Conservation (phyloP, 2,888 invertebrate genomes). For the Troides helena region DNA sequence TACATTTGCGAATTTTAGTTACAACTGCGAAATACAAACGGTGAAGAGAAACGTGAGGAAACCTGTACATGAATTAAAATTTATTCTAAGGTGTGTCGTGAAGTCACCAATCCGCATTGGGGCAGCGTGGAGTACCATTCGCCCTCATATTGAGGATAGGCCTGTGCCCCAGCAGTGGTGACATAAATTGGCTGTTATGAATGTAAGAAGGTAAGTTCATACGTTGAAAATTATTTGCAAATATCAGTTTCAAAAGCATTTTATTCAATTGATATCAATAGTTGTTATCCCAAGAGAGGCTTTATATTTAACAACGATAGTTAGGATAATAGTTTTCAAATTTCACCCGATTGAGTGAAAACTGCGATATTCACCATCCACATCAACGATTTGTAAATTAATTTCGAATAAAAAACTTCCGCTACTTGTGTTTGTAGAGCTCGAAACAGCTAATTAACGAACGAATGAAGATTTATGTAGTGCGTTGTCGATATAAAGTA, state of each 20-base stretch:
- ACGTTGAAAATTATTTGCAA: conserved; percentile 16
- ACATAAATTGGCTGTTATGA: too few species aligned
- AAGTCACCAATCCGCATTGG: too few species aligned
- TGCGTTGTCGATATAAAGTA: conserved; percentile 80
- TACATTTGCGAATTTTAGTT: too few species aligned
- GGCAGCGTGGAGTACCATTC: too few species aligned
- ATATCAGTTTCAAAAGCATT: conserved; percentile 56
- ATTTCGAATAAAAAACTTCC: conserved; percentile 35
- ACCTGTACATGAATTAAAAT: too few species aligned
- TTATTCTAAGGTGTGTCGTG: too few species aligned
- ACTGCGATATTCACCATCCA: conserved; percentile 9
- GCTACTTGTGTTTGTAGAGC: conserved; percentile 28
- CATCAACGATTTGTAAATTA: conserved; percentile 26
- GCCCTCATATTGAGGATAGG: too few species aligned
- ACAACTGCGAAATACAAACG: too few species aligned
- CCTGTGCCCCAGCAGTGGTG: too few species aligned
- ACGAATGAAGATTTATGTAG: conserved; percentile 77
- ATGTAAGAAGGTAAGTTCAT: background rate
- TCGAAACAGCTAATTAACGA: conserved; percentile 68
- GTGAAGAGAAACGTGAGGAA: too few species aligned
- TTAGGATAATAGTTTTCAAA: background rate
- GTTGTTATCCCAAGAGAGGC: conserved; percentile 57
- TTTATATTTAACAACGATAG: conserved; percentile 9
- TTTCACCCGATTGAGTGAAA: conserved; percentile 1
- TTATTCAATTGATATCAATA: conserved; percentile 77